Conservation (phyloP, 1,140 invertebrate genomes). For the Heliconius hermathena region DNA sequence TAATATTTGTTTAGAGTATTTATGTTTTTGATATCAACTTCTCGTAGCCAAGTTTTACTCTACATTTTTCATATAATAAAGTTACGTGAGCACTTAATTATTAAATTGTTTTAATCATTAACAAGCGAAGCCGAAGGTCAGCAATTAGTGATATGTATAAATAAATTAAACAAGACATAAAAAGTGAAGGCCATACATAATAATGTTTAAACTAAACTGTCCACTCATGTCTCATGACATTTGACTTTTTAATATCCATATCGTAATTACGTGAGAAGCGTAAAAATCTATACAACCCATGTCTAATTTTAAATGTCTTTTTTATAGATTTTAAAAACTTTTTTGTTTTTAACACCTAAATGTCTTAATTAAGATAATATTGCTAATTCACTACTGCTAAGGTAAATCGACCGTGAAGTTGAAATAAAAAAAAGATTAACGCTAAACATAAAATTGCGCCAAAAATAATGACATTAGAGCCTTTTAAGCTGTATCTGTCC, state of each 20-base stretch:
- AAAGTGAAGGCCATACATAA: neutral
- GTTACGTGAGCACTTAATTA: neutral
- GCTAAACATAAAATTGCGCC: neutral
- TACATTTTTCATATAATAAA: too few species aligned
- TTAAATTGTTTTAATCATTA: neutral
- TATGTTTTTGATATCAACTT: too few species aligned
- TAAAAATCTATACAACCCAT: neutral
- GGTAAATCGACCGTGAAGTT: neutral
- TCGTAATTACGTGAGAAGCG: constrained; percentile 5
- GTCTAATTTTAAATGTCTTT: neutral
- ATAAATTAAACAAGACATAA: neutral
- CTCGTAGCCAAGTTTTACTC: too few species aligned
- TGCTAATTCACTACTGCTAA: neutral
- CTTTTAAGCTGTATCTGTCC: neutral
- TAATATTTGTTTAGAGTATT: too few species aligned
- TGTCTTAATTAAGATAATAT: neutral
- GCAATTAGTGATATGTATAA: neutral
- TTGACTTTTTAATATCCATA: constrained; percentile 9
- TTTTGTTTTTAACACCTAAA: neutral
- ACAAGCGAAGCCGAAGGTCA: neutral
- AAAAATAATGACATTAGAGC: neutral
- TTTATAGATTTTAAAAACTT: neutral
- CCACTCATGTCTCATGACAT: constrained; percentile 1
- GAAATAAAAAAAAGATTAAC: neutral
- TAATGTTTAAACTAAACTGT: neutral